Evolutionary conservation across 2,888 invertebrate species (phyloP).

Genomic region (Gibbula magus): DNA sequence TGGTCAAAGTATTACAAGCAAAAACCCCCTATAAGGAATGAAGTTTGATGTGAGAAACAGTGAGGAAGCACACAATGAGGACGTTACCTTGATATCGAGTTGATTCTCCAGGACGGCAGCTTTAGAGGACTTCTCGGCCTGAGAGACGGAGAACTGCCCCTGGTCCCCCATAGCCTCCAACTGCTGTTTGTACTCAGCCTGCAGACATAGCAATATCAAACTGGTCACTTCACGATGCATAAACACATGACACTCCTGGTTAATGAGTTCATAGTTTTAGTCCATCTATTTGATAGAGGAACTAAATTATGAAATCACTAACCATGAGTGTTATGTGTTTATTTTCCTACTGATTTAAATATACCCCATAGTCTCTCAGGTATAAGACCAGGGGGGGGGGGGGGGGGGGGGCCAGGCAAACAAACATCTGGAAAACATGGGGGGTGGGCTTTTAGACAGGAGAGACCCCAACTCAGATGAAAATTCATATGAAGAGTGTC

Average conservation of each 20-base stretch:
- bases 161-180: conserved; percentile 61
- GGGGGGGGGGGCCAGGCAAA: too few species aligned
- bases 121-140: conserved; percentile 81
- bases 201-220: not conserved
- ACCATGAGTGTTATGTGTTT: too few species aligned
- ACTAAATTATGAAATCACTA: too few species aligned
- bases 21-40: too few species aligned
- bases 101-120: conserved; percentile 84
- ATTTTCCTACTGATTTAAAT: too few species aligned
- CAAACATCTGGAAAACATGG: too few species aligned
- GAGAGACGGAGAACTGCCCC: conserved; percentile 96
- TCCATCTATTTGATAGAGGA: not conserved
- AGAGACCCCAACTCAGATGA: too few species aligned
- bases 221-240: not conserved
- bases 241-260: not conserved
- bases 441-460: too few species aligned
- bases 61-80: not conserved
- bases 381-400: too few species aligned
- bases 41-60: not conserved
- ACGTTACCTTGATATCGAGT: conserved; percentile 92
- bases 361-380: too few species aligned
- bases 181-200: conserved; percentile 65
- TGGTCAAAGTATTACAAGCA: too few species aligned
- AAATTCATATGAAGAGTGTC: too few species aligned
- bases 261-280: not conserved